These are phyloP conservation scores for Lindbergichthys nudifrons DNA, from an alignment of 2,797 vertebrate species.

Conservation along the genomic window DNA sequence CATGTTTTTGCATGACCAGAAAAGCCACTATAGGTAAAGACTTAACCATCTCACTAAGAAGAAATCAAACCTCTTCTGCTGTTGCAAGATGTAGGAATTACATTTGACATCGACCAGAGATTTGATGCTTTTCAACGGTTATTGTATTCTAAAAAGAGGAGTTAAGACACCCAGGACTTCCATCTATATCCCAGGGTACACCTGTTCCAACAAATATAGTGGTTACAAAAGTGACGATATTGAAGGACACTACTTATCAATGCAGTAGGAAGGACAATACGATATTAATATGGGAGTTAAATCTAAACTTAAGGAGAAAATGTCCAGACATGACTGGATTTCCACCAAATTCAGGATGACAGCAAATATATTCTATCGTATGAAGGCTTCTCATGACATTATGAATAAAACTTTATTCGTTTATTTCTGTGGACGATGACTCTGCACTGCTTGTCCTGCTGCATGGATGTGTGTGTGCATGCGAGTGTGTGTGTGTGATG, in stretches of 20 bases:
- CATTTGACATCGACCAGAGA: not conserved
- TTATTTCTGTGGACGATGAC: constrained; percentile 62
- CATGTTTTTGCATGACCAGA: not conserved
- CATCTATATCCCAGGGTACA: not conserved
- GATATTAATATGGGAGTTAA: constrained; percentile 28
- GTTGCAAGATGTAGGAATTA: too few species aligned
- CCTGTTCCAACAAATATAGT: not conserved
- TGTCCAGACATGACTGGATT: constrained; percentile 42
- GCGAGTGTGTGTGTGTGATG: constrained; percentile 66
- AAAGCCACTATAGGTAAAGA: not conserved
- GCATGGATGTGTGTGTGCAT: constrained; percentile 25
- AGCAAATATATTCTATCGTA: constrained; percentile 52
- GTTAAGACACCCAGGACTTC: not conserved
- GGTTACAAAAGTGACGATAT: not conserved
- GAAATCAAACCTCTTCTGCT: not conserved
- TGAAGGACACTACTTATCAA: not conserved
- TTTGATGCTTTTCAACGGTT: not conserved
- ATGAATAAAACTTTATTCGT: constrained; percentile 69
- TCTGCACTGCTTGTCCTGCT: constrained; percentile 44
- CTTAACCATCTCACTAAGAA: not conserved
- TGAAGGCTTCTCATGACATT: constrained; percentile 68
- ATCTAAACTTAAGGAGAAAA: constrained; percentile 35
- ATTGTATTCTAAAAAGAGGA: not conserved
- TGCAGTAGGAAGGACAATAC: constrained; percentile 16
- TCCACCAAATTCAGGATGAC: constrained; percentile 32